Evolutionary conservation across 64 coral and sea anemone genomes (phyloP).

Genomic region (Dendrophyllia cribrosa): DNA sequence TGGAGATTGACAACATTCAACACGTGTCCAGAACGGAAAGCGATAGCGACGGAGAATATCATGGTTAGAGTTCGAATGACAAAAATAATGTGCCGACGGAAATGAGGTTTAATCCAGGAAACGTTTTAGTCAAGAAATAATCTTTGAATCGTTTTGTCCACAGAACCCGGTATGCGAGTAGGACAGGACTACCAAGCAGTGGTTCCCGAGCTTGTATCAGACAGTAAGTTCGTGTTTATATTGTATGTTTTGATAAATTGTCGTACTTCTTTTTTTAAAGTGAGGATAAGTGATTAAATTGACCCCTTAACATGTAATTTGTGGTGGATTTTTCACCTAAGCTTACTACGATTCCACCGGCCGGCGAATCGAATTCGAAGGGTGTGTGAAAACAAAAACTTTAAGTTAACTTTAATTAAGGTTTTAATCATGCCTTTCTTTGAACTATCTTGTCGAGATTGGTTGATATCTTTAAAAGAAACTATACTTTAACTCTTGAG

Average conservation of each 20-base stretch:
- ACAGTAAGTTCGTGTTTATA: constrained; percentile 40
- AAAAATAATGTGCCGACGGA: background rate
- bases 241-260: constrained; percentile 2
- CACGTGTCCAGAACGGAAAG: constrained; percentile 67
- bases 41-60: constrained; percentile 76
- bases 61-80: constrained; percentile 64
- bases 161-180: constrained; percentile 91
- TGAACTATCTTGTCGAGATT: background rate
- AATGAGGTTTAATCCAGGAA: background rate
- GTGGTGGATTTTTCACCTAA: background rate
- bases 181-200: constrained; percentile 79
- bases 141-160: background rate
- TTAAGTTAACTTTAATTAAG: background rate
- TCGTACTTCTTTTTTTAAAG: background rate
- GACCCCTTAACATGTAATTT: background rate
- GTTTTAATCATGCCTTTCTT: background rate
- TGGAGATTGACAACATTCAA: constrained; percentile 66
- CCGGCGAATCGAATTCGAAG: background rate
- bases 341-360: background rate
- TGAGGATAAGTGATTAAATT: background rate
- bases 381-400: too few species aligned
- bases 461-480: background rate
- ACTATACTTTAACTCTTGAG: background rate
- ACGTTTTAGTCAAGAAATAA: background rate
- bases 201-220: constrained; percentile 71